phyloP scores from a whole-genome alignment of 2,113 vertebrate species.

The Dendropsophus ebraccatus region DNA sequence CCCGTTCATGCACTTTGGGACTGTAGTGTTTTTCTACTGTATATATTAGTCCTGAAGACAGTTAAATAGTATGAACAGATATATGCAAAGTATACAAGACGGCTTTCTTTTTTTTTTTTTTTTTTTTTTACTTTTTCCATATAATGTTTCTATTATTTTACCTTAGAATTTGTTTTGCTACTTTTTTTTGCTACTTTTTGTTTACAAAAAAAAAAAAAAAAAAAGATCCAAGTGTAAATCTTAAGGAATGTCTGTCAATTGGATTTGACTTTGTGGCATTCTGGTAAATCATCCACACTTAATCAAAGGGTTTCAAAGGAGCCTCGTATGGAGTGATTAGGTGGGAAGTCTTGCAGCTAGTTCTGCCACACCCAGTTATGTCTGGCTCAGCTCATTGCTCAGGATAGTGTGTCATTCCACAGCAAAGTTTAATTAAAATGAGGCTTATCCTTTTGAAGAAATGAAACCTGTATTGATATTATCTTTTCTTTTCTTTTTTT shows the following conservation, averaged over 20 bases:
- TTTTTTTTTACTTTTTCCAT: no score
- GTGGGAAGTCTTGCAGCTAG: slow-evolving; percentile 40
- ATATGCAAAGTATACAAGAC: no score
- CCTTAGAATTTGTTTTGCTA: no score
- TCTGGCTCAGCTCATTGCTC: slow-evolving; percentile 47
- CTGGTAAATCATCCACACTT: slow-evolving; percentile 52
- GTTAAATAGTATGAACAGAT: no score
- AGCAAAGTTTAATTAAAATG: slow-evolving; percentile 30
- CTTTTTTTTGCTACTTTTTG: no score
- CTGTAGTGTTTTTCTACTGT: no score
- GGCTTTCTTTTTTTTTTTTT: no score
- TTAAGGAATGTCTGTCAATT: slow-evolving; percentile 40
- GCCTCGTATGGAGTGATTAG: slow-evolving; percentile 40
- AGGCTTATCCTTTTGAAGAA: slow-evolving; percentile 12
- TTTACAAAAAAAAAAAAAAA: neutral
- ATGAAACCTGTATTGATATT: neutral
- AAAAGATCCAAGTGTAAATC: slow-evolving; percentile 1
- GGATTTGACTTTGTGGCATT: slow-evolving; percentile 26
- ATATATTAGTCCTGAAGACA: no score
- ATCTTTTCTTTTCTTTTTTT: no score
- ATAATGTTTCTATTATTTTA: no score
- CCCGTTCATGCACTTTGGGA: neutral
- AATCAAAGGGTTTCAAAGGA: slow-evolving; percentile 52
- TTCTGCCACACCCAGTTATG: slow-evolving; percentile 51
- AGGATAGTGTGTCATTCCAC: slow-evolving; percentile 29